Evolutionary conservation across 2,888 invertebrate genomes (phyloP).

Genomic region (Ichneumoninae sp.): DNA sequence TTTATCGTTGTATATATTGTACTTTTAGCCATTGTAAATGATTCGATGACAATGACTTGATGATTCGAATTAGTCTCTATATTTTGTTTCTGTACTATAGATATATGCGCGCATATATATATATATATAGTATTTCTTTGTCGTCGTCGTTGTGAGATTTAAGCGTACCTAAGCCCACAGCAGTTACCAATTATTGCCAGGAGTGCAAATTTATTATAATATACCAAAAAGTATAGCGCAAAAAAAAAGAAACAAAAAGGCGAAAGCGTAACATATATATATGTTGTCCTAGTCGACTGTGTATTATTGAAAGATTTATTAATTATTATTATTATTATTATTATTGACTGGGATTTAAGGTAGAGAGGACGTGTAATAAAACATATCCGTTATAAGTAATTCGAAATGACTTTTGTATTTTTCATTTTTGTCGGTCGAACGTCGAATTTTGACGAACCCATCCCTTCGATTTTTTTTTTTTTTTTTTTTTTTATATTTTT

Average conservation of each 20-base stretch:
- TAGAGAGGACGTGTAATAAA: conserved; percentile 49
- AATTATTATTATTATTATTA: conserved; percentile 45
- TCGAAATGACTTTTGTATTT: conserved; percentile 7
- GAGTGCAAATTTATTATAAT: conserved; percentile 57
- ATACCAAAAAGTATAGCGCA: conserved; percentile 58
- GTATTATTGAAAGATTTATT: conserved; percentile 65
- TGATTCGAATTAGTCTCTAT: not conserved
- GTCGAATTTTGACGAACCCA: not conserved
- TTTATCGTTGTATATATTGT: conserved; percentile 53
- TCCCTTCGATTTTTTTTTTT: not conserved
- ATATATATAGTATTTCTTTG: conserved; percentile 36
- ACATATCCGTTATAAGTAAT: conserved; percentile 59
- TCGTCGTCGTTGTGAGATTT: conserved; percentile 49
- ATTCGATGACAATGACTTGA: conserved; percentile 4
- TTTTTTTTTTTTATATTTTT: not conserved
- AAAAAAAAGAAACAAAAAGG: conserved; percentile 8
- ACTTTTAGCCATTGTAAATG: conserved; percentile 13
- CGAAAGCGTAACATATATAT: conserved; percentile 47
- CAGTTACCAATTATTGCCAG: conserved; percentile 66
- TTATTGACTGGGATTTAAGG: conserved; percentile 54
- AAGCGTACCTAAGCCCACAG: conserved; percentile 58
- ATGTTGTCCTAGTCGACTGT: conserved; percentile 64
- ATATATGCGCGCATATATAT: conserved; percentile 25
- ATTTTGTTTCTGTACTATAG: conserved; percentile 23
- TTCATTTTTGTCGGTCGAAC: conserved; percentile 1